Evolutionary conservation across 2,797 vertebrate species (phyloP).

Genomic region (Miichthys miiuy): DNA sequence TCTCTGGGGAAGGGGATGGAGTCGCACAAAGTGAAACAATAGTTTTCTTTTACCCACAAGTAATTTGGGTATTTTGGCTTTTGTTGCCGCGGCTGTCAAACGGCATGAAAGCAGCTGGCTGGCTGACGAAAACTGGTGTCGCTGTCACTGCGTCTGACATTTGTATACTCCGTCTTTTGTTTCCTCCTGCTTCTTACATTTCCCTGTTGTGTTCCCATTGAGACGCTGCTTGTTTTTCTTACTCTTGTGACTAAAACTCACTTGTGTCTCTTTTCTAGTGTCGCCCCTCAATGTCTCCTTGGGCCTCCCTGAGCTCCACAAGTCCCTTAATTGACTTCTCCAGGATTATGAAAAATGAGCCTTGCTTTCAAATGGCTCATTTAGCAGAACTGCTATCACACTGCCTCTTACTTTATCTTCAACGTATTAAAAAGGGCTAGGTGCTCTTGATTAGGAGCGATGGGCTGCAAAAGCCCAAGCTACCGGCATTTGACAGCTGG

Average conservation of each 20-base stretch:
- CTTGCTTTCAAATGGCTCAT: constrained; percentile 75
- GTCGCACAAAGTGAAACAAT: constrained; percentile 56
- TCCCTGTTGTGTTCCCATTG: constrained; percentile 36
- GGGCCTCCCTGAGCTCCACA: constrained; percentile 52
- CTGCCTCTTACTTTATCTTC: constrained; percentile 71
- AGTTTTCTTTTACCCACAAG: constrained; percentile 65
- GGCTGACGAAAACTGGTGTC: constrained; percentile 52
- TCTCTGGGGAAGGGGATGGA: constrained; percentile 43
- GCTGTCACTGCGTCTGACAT: constrained; percentile 57
- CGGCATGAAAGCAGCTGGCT: constrained; percentile 31
- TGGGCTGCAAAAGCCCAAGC: constrained; percentile 52
- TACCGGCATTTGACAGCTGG: constrained; percentile 67
- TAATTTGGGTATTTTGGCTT: constrained; percentile 65
- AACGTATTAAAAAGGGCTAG: constrained; percentile 67
- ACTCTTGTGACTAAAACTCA: constrained; percentile 35
- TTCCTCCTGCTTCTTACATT: constrained; percentile 33
- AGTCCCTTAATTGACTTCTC: constrained; percentile 75
- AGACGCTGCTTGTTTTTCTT: constrained; percentile 38
- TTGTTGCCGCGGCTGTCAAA: constrained; percentile 49
- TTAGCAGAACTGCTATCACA: constrained; percentile 68
- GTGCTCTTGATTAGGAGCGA: constrained; percentile 73
- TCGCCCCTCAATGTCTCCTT: constrained; percentile 58
- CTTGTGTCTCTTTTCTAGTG: constrained; percentile 29
- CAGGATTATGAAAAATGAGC: constrained; percentile 78
- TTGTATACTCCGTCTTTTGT: constrained; percentile 64